Evolutionary conservation across 2,888 invertebrate genomes (phyloP), one percentile per base, ranked within the genome.

Genomic region (Mythimna pallens): DNA sequence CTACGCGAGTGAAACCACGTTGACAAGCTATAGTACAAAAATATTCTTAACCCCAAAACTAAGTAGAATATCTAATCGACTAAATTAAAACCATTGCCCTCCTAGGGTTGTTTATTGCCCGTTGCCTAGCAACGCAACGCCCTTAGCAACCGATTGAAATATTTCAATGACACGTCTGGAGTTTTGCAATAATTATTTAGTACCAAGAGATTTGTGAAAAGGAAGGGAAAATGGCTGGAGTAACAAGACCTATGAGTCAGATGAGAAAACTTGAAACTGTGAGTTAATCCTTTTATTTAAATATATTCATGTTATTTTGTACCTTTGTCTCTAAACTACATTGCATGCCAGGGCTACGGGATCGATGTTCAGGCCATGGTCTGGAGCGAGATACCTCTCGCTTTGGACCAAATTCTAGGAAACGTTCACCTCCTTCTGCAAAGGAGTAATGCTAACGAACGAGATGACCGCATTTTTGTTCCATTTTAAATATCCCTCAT

Each of bases 181-280:
- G 30, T 67, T 84, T 72, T 71, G 50, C 52, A 80, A 69, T 68
- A 69, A 70, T 76, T 67, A 66, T 70, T 81, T 58, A 78, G 25
- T 52, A 57, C 1, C 6, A 22, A 65, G 64, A 61, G 3, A 67
- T 73, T 73, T 20, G 62, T 73, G 47, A n/a, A 55, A 9, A 25
- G 25, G 17, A 59, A 54, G n/a, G 3, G 6, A 72, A 63, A 64
- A 94, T 95, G 94, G 89, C 93, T 20, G 90, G 90, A 55, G 82
- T 91, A 1, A 92, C 87, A 25, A 89, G 94, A 66, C 96, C 95
- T 0, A 90, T 96, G 95, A 96, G 95, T 74, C 93, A 92, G 52
- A 93, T 93, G 93, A 87, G 93, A 72, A 96, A 94, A 78, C 79
- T 95, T 30, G 95, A 96, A 84, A 89, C 93, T 70, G 96, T 96